phyloP scores from a whole-genome alignment of 2,113 vertebrate species.

The Melanocharis versteri region DNA sequence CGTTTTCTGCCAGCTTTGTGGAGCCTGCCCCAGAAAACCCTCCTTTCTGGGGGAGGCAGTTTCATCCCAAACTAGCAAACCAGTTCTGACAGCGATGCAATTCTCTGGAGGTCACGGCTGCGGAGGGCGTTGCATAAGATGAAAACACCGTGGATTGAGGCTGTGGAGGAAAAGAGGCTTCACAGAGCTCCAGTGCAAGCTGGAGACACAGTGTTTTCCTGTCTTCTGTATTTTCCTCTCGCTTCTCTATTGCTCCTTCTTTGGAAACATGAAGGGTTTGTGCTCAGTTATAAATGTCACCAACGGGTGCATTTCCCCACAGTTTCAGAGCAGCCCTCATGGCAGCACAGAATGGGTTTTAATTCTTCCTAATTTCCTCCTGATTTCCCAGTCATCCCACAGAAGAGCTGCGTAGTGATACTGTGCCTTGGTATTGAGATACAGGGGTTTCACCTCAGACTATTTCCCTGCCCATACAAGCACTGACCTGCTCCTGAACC shows the following conservation, averaged over 20 bases:
- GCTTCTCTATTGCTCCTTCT: not conserved
- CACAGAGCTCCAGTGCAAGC: not conserved
- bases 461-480: not conserved
- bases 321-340: rapidly evolving
- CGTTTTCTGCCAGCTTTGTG: not conserved
- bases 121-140: not conserved
- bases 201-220: not conserved
- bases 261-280: not conserved
- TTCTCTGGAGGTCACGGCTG: slow-evolving; percentile 27
- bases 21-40: slow-evolving; percentile 7
- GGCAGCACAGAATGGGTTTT: not conserved
- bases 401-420: rapidly evolving
- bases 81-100: not conserved
- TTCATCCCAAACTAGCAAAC: slow-evolving; percentile 32
- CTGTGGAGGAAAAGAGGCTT: not conserved
- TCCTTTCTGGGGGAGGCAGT: not conserved
- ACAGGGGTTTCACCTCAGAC: not conserved
- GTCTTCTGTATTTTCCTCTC: not conserved
- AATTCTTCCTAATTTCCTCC: not conserved
- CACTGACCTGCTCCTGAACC: not conserved
- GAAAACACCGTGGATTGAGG: not conserved
- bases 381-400: not conserved
- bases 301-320: rapidly evolving
- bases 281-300: not conserved
- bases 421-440: not conserved